phyloP scores from a whole-genome alignment of 2,888 invertebrate genomes.

The Acanthococcus lagerstroemiae region DNA sequence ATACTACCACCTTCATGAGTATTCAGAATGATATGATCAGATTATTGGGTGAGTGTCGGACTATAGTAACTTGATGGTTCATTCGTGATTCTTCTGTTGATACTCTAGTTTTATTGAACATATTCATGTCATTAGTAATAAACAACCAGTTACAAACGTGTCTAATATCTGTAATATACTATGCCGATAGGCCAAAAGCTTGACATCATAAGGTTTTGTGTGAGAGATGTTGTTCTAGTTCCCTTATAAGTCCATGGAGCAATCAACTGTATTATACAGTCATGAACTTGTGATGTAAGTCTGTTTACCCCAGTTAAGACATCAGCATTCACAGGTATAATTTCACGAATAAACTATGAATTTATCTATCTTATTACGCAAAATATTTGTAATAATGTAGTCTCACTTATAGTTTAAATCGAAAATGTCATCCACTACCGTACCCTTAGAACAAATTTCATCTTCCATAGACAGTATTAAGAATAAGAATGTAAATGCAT shows the following conservation, averaged over 20 bases:
- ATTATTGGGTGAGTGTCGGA: constrained; percentile 12
- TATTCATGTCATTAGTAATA: not conserved
- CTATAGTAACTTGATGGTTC: not conserved
- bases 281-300: no score
- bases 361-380: no score
- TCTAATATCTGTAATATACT: not conserved
- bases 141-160: not conserved
- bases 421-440: constrained; percentile 24
- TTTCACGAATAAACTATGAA: no score
- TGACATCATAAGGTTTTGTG: no score
- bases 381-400: not conserved
- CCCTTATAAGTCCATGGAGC: no score
- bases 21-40: constrained; percentile 29
- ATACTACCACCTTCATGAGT: constrained; percentile 14
- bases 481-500: constrained; percentile 24
- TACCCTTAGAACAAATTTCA: constrained; percentile 24
- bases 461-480: constrained; percentile 17
- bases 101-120: not conserved
- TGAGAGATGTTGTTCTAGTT: no score
- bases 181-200: no score
- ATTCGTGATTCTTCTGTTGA: not conserved
- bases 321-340: no score
- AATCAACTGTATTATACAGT: no score
- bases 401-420: constrained; percentile 7
- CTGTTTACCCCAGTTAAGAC: no score